Evolutionary conservation across 2,888 invertebrate species (phyloP), one percentile per base, ranked within the genome.

Genomic region (Tiliacea aurago): DNA sequence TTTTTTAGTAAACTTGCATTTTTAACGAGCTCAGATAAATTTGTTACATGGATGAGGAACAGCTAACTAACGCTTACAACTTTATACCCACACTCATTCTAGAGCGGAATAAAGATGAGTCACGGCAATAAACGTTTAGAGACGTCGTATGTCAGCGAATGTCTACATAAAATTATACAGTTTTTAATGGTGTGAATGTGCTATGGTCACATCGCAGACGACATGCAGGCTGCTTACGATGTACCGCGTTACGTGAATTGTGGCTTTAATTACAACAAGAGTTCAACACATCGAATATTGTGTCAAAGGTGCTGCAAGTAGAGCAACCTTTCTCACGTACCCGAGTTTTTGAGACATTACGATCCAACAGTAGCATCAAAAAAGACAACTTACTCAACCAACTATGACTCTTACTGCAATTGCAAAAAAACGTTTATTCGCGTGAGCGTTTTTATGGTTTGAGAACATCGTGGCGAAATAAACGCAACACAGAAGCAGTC

Each of bases 221-320:
- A 83, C 85, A 84, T 87, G 81, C 75, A 82, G n/a, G 69, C 75
- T 73, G 72, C 82, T 86, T 84, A 87, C 77, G 84, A 89, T 84
- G 80, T 78, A 67, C 75, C 70, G 73, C 13, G 83, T 86, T 90
- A 89, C 89, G 88, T 89, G 90, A 88, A 90, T 82, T 85, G 81
- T 84, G 81, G 84, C 86, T 90, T 93, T 94, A 95, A 95, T 94
- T 94, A 95, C 91, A 86, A 78, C 81, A 83, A 83, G 87, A 87
- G 88, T 86, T 90, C 88, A 91, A 89, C 84, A 88, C 86, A 82
- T 81, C 87, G 86, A 87, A 89, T 91, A 91, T 84, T 83, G 88
- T 90, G 95, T 94, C 94, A 95, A 93, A 95, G 94, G 94, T 94
- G 90, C 80, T 76, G 71, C 76, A 84, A 87, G 86, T 84, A 85